Conservation (phyloP, 2,797 vertebrate species). For the Adelosebastes latens region DNA sequence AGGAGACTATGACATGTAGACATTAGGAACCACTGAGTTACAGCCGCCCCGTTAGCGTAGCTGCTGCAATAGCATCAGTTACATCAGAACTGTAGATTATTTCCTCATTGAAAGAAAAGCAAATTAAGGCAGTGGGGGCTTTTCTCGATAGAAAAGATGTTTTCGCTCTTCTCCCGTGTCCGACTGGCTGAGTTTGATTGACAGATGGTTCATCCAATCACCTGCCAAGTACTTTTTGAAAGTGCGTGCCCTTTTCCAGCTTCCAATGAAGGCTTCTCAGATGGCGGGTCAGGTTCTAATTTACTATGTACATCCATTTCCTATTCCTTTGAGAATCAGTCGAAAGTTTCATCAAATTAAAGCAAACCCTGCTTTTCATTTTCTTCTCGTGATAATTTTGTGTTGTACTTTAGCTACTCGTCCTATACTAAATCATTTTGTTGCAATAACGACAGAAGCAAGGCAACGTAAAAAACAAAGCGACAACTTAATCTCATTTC, state of each 20-base stretch:
- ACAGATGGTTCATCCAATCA: neutral
- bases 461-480: neutral
- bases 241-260: neutral
- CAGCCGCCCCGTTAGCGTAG: too few species aligned
- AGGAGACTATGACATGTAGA: too few species aligned
- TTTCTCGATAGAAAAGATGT: too few species aligned
- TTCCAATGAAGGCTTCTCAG: neutral
- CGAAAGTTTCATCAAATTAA: neutral
- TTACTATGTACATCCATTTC: neutral
- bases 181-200: too few species aligned
- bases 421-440: neutral
- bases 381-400: neutral
- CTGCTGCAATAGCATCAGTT: too few species aligned
- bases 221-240: neutral
- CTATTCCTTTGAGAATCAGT: neutral
- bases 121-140: too few species aligned
- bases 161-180: too few species aligned
- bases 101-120: too few species aligned
- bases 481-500: conserved; percentile 12
- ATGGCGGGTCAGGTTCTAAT: neutral
- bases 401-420: neutral
- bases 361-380: neutral
- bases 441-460: neutral
- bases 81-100: too few species aligned
- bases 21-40: too few species aligned